A percentile compares a stretch with the other conserved stretches of the same genome.
Evolutionary conservation across 1,140 invertebrate genomes (phyloP).

Genomic region (Muscidifurax raptorellus): DNA sequence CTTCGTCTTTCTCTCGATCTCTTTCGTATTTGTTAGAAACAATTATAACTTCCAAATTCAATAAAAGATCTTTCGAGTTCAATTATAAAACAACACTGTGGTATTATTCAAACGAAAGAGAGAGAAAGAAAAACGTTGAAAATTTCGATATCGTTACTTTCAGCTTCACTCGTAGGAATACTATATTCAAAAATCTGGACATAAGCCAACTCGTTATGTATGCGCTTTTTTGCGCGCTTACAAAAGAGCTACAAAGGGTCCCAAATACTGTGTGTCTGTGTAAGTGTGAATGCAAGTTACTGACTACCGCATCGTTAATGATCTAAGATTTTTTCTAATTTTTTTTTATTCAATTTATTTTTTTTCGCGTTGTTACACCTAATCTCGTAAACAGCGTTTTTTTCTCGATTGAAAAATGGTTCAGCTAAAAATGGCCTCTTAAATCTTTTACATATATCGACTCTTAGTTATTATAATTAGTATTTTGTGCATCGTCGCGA

Average conservation of each 20-base stretch:
- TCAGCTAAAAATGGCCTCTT: conserved; percentile 29
- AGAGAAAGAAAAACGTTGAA: neutral
- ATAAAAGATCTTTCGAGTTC: neutral
- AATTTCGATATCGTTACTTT: conserved; percentile 38
- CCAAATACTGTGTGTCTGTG: conserved; percentile 53
- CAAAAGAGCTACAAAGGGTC: conserved; percentile 56
- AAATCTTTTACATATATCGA: conserved; percentile 13
- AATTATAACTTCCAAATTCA: too few species aligned
- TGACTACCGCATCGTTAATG: neutral
- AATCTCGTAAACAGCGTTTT: neutral
- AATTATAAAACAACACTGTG: neutral
- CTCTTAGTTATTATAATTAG: neutral
- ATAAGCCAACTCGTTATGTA: neutral
- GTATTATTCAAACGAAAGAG: too few species aligned
- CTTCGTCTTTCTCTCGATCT: neutral
- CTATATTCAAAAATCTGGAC: conserved; percentile 25
- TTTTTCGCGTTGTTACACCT: neutral
- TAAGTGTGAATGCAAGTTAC: neutral
- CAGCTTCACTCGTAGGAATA: conserved; percentile 17
- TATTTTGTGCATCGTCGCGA: conserved; percentile 30
- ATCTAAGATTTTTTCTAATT: conserved; percentile 21
- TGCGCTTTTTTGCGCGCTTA: conserved; percentile 1
- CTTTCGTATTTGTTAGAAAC: neutral
- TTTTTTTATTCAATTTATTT: conserved; percentile 15
- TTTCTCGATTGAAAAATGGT: conserved; percentile 2